A percentile compares a stretch with the other conserved stretches of the same genome.
phyloP scores from a whole-genome alignment of 2,113 vertebrate species.

The Siphamia tubifer region DNA sequence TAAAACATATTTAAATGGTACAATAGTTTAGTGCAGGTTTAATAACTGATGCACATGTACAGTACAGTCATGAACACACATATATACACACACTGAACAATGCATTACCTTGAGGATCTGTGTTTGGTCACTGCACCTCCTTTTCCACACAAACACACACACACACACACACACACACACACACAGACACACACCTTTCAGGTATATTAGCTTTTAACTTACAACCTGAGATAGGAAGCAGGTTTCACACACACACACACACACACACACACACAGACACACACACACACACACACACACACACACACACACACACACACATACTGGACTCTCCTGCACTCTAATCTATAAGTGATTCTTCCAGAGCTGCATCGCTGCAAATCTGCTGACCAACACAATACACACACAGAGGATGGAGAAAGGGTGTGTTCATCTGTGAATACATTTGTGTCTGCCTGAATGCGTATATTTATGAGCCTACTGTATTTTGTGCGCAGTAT shows the following conservation, averaged over 20 bases:
- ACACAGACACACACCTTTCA: background rate
- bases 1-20: too few relatives aligned
- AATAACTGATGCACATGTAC: too few relatives aligned
- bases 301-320: slow-evolving; percentile 8
- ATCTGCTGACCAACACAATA: slow-evolving; percentile 54
- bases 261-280: too few relatives aligned
- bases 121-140: too few relatives aligned
- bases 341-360: slow-evolving; percentile 63
- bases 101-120: too few relatives aligned
- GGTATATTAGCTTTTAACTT: background rate
- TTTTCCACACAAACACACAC: slow-evolving; percentile 4
- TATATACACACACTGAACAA: slow-evolving; percentile 9
- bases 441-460: slow-evolving; percentile 33
- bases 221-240: background rate
- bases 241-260: too few relatives aligned
- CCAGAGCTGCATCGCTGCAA: slow-evolving; percentile 54
- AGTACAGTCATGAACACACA: slow-evolving; percentile 12
- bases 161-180: slow-evolving; percentile 12
- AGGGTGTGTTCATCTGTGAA: slow-evolving; percentile 46
- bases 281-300: slow-evolving; percentile 4
- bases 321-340: slow-evolving; percentile 18
- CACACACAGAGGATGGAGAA: background rate
- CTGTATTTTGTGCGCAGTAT: too few relatives aligned
- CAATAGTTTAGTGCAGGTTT: too few relatives aligned
- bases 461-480: slow-evolving; percentile 4